Conservation (phyloP, 2,113 vertebrate species). For the Myrmecobius fasciatus region DNA sequence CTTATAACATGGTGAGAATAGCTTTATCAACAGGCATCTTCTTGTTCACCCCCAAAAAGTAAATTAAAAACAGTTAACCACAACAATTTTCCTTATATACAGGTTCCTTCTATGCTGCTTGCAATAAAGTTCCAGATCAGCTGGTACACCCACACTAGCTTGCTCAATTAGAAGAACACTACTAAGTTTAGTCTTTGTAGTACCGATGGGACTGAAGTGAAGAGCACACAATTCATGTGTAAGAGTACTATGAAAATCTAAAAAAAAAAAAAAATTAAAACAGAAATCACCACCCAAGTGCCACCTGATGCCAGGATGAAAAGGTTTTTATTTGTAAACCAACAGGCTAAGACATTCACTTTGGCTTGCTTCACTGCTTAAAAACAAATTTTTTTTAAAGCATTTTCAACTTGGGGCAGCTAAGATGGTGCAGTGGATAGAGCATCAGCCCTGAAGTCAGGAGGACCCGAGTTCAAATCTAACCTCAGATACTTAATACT, state of each 20-base stretch:
- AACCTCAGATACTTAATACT: too few relatives aligned
- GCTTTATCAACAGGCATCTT: background rate
- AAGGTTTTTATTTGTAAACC: constrained; percentile 32
- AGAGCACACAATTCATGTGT: background rate
- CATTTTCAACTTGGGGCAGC: constrained; percentile 14
- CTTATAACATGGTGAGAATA: background rate
- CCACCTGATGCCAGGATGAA: background rate
- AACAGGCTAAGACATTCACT: background rate
- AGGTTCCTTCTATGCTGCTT: background rate
- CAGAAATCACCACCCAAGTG: background rate
- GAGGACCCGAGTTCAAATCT: too few relatives aligned
- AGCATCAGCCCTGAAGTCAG: too few relatives aligned
- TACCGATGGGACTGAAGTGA: background rate
- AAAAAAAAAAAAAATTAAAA: background rate
- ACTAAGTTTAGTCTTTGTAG: background rate
- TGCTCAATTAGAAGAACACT: background rate
- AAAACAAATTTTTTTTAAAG: background rate
- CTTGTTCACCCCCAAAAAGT: background rate
- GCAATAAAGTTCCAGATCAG: constrained; percentile 34
- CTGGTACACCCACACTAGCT: background rate
- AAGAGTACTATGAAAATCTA: background rate
- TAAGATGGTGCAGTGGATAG: too few relatives aligned
- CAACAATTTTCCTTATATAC: background rate
- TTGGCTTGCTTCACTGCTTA: background rate
- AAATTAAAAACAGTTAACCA: background rate